These are phyloP conservation scores for Ammospiza maritima DNA, from an alignment of 2,797 vertebrate species.

Conservation along the genomic window DNA sequence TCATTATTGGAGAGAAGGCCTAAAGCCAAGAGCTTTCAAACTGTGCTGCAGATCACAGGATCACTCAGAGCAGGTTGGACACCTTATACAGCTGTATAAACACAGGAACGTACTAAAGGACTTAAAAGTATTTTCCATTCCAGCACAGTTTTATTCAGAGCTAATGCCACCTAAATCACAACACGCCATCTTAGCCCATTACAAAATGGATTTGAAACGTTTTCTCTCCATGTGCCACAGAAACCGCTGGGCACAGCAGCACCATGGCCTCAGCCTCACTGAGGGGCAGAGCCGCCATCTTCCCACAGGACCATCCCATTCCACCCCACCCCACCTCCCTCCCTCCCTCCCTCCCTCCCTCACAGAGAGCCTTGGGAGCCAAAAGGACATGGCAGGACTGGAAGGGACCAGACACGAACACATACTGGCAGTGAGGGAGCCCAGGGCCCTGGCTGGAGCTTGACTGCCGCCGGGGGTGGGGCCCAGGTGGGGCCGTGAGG, in stretches of 20 bases:
- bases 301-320: too few species aligned
- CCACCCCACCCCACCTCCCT: neutral
- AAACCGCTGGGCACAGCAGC: rapidly evolving
- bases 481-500: neutral
- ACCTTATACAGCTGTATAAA: neutral
- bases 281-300: neutral
- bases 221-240: neutral
- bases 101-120: neutral
- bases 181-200: neutral
- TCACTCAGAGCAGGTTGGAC: neutral
- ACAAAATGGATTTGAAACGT: neutral
- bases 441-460: neutral
- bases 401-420: neutral
- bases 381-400: neutral
- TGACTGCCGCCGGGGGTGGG: rapidly evolving
- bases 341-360: neutral
- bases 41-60: neutral
- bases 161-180: neutral
- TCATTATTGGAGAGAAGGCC: neutral
- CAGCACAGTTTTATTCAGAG: neutral
- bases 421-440: rapidly evolving
- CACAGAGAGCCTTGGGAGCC: rapidly evolving
- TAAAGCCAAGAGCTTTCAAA: neutral
- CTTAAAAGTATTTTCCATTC: neutral
- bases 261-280: rapidly evolving